Evolutionary conservation across 2,113 vertebrate genomes (phyloP).

Genomic region (Anser brachyrhynchus): DNA sequence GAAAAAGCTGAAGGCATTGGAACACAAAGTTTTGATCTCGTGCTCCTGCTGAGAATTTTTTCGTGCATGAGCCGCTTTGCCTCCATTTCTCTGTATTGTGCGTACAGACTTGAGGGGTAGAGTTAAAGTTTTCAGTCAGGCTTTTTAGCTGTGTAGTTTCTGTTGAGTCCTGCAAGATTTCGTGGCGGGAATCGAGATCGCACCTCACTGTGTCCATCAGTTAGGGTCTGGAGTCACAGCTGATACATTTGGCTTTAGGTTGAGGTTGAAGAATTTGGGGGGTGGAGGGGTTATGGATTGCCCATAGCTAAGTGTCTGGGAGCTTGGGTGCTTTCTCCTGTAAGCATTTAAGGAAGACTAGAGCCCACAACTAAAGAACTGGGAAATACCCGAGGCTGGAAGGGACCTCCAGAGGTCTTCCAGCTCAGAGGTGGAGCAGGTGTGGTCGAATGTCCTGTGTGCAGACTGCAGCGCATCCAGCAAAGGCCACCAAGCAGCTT

Average conservation of each 20-base stretch:
- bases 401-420: neutral
- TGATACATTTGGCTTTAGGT: neutral
- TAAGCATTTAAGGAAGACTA: neutral
- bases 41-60: neutral
- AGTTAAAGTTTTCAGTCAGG: rapidly evolving
- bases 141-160: neutral
- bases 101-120: rapidly evolving
- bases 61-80: neutral
- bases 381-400: neutral
- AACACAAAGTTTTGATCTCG: neutral
- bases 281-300: neutral
- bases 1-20: neutral
- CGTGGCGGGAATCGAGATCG: neutral
- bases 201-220: neutral
- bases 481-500: neutral
- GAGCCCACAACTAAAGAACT: neutral
- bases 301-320: neutral
- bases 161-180: neutral
- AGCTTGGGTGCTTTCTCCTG: neutral
- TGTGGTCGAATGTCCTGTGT: neutral
- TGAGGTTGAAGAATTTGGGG: neutral
- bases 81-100: rapidly evolving
- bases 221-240: neutral
- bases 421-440: neutral
- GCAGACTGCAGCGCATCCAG: neutral